These are phyloP conservation scores for Rhagoletis pomonella DNA, from an alignment of 1,140 invertebrate species.

Conservation along the genomic window DNA sequence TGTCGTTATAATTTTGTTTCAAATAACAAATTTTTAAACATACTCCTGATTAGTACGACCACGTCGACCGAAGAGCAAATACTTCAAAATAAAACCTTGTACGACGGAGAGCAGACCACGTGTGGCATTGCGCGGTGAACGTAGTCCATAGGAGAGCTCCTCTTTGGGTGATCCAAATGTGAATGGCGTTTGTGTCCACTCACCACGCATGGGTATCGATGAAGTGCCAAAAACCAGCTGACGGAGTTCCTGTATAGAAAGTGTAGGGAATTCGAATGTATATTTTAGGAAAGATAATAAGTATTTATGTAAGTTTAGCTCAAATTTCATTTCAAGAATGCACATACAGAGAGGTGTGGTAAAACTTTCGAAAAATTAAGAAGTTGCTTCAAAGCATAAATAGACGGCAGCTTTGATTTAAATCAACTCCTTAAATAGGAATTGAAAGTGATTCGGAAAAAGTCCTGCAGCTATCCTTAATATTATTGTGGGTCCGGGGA, in stretches of 20 bases:
- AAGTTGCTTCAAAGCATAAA: too few species aligned
- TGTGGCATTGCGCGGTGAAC: conserved; percentile 77
- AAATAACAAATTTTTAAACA: neutral
- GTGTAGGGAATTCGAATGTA: too few species aligned
- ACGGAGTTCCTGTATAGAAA: conserved; percentile 74
- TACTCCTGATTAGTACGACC: conserved; percentile 32
- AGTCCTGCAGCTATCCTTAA: too few species aligned
- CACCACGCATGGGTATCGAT: conserved; percentile 76
- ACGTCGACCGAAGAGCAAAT: conserved; percentile 78
- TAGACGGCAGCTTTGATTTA: too few species aligned
- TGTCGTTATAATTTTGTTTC: neutral
- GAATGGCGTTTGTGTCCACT: conserved; percentile 79
- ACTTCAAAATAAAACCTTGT: conserved; percentile 80
- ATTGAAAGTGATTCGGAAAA: too few species aligned
- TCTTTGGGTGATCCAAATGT: conserved; percentile 76
- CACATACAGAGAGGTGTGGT: too few species aligned
- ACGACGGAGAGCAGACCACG: conserved; percentile 79
- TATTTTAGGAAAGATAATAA: too few species aligned
- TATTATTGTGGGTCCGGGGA: too few species aligned
- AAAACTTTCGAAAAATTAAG: too few species aligned
- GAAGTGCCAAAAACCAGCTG: conserved; percentile 78
- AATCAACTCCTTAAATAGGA: too few species aligned
- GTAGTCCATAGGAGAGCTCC: conserved; percentile 77
- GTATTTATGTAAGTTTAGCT: too few species aligned
- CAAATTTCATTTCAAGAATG: too few species aligned